These are phyloP conservation scores for Leistus spinibarbis DNA, from an alignment of 2,888 invertebrate species.

Conservation along the genomic window DNA sequence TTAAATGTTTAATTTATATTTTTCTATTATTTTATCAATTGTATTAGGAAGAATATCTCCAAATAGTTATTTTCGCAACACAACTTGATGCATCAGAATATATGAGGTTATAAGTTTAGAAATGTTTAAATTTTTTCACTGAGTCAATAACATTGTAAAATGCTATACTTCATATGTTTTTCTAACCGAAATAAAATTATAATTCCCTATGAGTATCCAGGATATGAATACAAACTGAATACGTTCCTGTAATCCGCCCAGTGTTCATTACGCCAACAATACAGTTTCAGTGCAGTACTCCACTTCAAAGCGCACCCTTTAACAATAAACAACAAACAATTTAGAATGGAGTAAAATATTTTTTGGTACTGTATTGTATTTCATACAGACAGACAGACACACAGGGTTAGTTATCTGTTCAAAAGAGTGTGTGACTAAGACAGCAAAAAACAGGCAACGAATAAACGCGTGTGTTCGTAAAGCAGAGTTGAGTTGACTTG, in stretches of 20 bases:
- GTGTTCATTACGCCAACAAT: constrained; percentile 23
- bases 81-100: too few species aligned
- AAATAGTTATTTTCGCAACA: too few species aligned
- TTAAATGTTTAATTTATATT: too few species aligned
- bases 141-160: too few species aligned
- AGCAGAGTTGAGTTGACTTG: not conserved
- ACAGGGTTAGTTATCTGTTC: not conserved
- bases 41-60: too few species aligned
- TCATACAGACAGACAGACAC: not conserved
- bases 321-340: constrained; percentile 18
- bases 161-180: too few species aligned
- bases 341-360: constrained; percentile 8
- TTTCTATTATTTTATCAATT: too few species aligned
- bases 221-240: not conserved
- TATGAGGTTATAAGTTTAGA: too few species aligned
- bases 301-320: not conserved
- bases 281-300: constrained; percentile 6
- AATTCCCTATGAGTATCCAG: too few species aligned
- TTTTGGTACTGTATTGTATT: constrained; percentile 22
- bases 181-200: too few species aligned
- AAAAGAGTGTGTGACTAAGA: not conserved
- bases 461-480: not conserved
- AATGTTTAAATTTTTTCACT: too few species aligned
- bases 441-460: not conserved
- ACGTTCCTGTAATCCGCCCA: constrained; percentile 9